phyloP scores from a whole-genome alignment of 2,797 vertebrate genomes.

The Lates japonicus region DNA sequence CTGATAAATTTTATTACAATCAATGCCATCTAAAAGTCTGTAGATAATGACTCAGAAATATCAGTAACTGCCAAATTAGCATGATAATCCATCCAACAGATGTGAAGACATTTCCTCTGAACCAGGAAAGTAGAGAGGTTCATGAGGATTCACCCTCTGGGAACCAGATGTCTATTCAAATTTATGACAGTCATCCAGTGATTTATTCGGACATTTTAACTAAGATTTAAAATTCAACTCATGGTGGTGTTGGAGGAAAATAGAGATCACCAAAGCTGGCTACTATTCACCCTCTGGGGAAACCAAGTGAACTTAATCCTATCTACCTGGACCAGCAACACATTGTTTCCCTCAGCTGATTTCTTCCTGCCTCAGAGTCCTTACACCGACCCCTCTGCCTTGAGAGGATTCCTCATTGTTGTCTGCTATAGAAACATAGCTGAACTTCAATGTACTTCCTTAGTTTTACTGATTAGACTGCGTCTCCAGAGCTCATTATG shows the following conservation, averaged over 20 bases:
- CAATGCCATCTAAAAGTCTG: too few relatives aligned
- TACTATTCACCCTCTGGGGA: too few relatives aligned
- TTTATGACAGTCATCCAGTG: too few relatives aligned
- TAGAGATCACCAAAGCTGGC: too few relatives aligned
- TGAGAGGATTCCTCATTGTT: slow-evolving; percentile 4
- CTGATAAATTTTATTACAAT: too few relatives aligned
- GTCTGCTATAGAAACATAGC: not conserved
- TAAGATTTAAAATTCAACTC: too few relatives aligned
- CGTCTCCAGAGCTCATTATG: not conserved
- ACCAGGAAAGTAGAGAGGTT: not conserved
- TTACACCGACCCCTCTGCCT: not conserved
- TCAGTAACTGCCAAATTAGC: too few relatives aligned
- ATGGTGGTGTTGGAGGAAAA: too few relatives aligned
- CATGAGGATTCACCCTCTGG: not conserved
- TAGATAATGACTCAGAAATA: too few relatives aligned
- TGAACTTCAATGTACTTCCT: slow-evolving; percentile 1
- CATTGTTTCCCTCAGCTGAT: slow-evolving; percentile 1
- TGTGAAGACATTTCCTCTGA: not conserved
- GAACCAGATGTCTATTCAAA: too few relatives aligned
- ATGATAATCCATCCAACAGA: not conserved
- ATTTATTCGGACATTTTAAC: too few relatives aligned
- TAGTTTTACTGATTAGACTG: slow-evolving; percentile 27
- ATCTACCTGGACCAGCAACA: slow-evolving; percentile 2
- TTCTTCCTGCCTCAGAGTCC: slow-evolving; percentile 29
- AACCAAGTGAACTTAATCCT: not conserved